Base-by-base conservation (phyloP, 64 coral and sea anemone species). In the Montipora capricornis region DNA sequence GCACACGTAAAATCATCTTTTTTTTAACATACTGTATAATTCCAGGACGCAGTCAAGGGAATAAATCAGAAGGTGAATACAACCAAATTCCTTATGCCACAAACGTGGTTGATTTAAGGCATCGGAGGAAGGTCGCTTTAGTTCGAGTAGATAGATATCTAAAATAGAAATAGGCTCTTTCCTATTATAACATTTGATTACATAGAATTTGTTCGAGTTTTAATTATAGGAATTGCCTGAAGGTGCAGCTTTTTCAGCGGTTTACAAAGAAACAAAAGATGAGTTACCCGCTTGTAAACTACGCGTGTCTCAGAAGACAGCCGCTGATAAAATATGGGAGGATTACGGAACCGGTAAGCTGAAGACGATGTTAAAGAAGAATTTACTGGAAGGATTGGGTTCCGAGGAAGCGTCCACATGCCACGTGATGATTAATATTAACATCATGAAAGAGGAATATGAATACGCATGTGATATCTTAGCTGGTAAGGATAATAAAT, bases 321-420 rank as follows among this genome's bases (percentile, higher is more conserved):
- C 82, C 19, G 82, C 82, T 71, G 82, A 86, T 46, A 66, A 86
- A 8, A 86, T 86, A 50, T 86, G 82, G 82, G 82, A 86, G 47
- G 64, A 86, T 73, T 86, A 70, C 46, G 17, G 6, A 37, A 86
- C n/a, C 4, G 82, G 82, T 20, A 73, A 51, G 12, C 82, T 86
- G 16, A 71, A 49, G 82, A 4, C 16, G n/a, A 86, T 86, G 70
- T 16, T 86, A 45, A 86, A 86, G 19, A 22, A 48, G 17, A 48
- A 86, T 15, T 73, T 86, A n/a, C 44, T 86, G 5, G 46, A 46
- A 22, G 82, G 82, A 73, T 8, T 86, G 66, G 66, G 2, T 48
- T 6, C 82, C 4, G 60, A 83, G 4, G 62, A 6, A 45, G 5
- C 14, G 26, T 81, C 79, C 37, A 37, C 37, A 4, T 16, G 13